Evolutionary conservation across 2,888 invertebrate species (phyloP).

Genomic region (Myopa testacea): DNA sequence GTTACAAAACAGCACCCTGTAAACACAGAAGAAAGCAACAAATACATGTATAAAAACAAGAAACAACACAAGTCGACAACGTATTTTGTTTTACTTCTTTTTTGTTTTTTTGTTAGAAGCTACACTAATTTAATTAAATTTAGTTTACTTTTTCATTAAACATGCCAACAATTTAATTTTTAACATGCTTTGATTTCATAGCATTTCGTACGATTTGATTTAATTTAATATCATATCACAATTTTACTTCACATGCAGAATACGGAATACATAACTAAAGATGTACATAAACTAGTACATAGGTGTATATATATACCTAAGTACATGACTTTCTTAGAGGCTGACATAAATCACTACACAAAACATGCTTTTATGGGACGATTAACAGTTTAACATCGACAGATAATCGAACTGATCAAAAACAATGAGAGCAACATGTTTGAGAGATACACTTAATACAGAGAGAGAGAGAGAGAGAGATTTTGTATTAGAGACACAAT

Average conservation of each 20-base stretch:
- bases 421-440: constrained; percentile 28
- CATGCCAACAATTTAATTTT: no score
- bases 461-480: no score
- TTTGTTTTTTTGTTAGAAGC: not conserved
- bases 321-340: not conserved
- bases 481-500: no score
- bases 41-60: constrained; percentile 52
- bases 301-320: not conserved
- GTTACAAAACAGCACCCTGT: constrained; percentile 99
- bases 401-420: not conserved
- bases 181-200: not conserved
- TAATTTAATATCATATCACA: not conserved
- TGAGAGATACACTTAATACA: not conserved
- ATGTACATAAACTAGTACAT: constrained; percentile 1
- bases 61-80: constrained; percentile 42
- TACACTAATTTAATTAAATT: not conserved
- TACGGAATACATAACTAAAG: constrained; percentile 1
- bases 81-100: constrained; percentile 27
- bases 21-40: constrained; percentile 61
- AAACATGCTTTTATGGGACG: constrained; percentile 19
- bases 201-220: not conserved
- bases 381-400: constrained; percentile 6
- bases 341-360: constrained; percentile 15
- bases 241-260: constrained; percentile 10
- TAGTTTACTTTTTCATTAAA: no score